phyloP scores from a whole-genome alignment of 2,888 invertebrate genomes.

The Harpalus rufipes region DNA sequence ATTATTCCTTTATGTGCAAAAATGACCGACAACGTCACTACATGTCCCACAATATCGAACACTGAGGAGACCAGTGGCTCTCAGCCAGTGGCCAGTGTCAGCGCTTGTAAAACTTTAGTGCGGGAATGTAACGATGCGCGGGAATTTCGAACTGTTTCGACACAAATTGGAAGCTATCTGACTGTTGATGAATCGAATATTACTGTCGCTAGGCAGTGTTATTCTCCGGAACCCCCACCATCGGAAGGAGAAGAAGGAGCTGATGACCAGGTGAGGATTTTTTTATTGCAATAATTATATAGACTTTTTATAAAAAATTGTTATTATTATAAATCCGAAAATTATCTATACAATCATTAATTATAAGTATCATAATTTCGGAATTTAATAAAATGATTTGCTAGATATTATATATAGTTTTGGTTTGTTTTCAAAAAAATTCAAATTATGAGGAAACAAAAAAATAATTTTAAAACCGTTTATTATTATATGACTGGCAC shows the following conservation, averaged over 20 bases:
- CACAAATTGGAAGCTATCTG: constrained; percentile 19
- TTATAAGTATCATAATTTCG: no score
- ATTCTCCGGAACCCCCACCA: neutral
- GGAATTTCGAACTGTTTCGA: constrained; percentile 13
- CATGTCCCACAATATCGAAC: neutral
- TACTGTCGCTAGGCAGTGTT: constrained; percentile 16
- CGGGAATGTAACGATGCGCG: neutral
- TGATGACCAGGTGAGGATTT: neutral
- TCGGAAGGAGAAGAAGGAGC: constrained; percentile 15
- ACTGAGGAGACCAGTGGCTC: neutral
- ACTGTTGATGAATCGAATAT: constrained; percentile 29
- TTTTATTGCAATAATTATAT: no score
- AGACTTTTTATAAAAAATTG: no score
- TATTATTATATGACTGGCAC: no score
- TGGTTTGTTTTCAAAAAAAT: no score
- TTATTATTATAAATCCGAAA: no score
- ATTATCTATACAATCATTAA: no score
- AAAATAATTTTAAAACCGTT: no score
- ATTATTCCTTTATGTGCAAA: neutral
- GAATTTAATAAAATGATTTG: no score
- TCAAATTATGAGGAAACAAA: no score
- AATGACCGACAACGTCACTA: neutral
- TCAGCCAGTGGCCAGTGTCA: neutral
- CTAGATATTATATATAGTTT: no score
- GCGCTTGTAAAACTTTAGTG: constrained; percentile 1